Conservation (phyloP, 2,113 vertebrate genomes). For the Macrotus californicus region DNA sequence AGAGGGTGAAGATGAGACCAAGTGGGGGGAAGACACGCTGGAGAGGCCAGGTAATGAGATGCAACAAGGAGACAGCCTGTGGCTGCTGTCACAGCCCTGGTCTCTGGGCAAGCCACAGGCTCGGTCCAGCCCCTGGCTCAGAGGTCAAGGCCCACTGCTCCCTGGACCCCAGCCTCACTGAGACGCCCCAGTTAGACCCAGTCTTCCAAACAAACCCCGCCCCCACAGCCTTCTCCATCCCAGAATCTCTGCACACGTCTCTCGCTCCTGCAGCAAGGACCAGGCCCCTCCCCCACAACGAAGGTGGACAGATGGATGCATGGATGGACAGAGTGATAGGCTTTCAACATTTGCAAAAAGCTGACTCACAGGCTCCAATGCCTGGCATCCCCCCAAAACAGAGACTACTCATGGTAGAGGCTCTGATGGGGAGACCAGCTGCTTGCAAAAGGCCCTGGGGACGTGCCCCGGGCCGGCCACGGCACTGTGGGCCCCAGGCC, state of each 20-base stretch:
- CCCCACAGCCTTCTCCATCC: not conserved
- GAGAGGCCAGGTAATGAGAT: not conserved
- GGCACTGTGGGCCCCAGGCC: not conserved
- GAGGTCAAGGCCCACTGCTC: not conserved
- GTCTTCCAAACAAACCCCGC: not conserved
- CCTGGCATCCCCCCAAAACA: not conserved
- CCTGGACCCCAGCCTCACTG: not conserved
- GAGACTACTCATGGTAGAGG: not conserved
- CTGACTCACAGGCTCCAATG: slow-evolving; percentile 45
- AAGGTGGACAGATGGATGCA: slow-evolving; percentile 30
- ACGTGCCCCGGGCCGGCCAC: not conserved
- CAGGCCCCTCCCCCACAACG: not conserved
- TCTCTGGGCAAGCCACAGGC: not conserved
- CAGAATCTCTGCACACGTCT: not conserved
- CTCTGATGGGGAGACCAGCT: slow-evolving; percentile 50
- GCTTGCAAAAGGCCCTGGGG: slow-evolving; percentile 71
- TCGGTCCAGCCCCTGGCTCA: not conserved
- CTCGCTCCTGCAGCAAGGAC: not conserved
- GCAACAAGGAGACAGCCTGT: not conserved
- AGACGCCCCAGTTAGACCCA: not conserved
- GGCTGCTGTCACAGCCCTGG: not conserved
- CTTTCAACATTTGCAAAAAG: slow-evolving; percentile 64
- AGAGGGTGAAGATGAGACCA: not conserved
- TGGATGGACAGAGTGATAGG: slow-evolving; percentile 45
- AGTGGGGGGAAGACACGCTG: not conserved